Base-by-base conservation (phyloP, 2,797 vertebrate genomes). In the Enteromius anoplus region DNA sequence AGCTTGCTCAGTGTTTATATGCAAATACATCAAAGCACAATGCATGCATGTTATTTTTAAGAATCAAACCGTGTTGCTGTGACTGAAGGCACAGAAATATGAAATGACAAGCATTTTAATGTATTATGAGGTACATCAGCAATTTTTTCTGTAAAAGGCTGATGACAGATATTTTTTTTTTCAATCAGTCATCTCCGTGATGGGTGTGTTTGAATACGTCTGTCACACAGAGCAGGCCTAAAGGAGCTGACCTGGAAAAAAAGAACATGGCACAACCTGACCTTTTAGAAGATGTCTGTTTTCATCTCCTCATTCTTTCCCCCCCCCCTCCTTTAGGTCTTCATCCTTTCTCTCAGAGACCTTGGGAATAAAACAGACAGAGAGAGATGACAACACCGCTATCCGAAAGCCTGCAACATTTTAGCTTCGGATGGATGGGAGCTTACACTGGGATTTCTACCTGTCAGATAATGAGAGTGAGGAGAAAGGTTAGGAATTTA, bases 251-350 rank as follows among this genome's bases (percentile, higher is more conserved):
- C 75, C 84, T 87, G 84, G 73, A 72, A 81, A 85, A 65, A 85
- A 37, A 80, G 70, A 84, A 81, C 23, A 34, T 71, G 45, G 40
- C 37, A 77, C 78, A 64, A 53, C 58, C 71, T 84, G 80, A 88
- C 86, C 86, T 89, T 82, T 88, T 55, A 83, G 42, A 78, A 84
- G 80, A 85, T 84, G 84, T 84, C 85, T 51, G 85, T 82, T 83
- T 80, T 85, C 86, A 88, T 85, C 80, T 68, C 75, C 51, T 82
- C 78, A 83, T 80, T 53, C 26, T 51, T 32, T 73, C 82, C 11
- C 51, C 7, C 29, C 75, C 42, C 51, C 37, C 62, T 23, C 53
- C 68, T 15, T 73, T 23, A 60, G 60, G 19, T 82, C 73, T 77
- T 66, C 14, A 69, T 65, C 55, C 37, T 81, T 65, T 49, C 47